Conservation (phyloP, 2,113 vertebrate genomes). For the Casuarius casuarius region DNA sequence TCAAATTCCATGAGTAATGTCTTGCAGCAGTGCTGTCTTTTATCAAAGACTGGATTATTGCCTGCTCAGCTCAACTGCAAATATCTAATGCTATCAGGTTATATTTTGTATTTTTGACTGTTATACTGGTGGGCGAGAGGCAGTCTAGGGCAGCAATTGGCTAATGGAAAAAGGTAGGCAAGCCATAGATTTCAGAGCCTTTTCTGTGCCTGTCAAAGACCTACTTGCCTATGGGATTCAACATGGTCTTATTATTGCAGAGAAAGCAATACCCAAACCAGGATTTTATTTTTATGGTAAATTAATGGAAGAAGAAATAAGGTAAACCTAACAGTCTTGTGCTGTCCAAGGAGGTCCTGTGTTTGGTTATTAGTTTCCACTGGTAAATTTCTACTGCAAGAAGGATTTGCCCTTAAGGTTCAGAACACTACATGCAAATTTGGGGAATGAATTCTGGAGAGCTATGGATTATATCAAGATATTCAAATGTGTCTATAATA, state of each 20-base stretch:
- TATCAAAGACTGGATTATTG: not conserved
- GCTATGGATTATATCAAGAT: not conserved
- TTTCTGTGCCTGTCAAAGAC: not conserved
- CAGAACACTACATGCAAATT: not conserved
- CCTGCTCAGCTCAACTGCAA: not conserved
- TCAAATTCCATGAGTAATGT: not conserved
- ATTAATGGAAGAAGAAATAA: not conserved
- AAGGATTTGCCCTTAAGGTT: conserved; percentile 34
- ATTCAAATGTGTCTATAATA: not conserved
- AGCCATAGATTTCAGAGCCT: not conserved
- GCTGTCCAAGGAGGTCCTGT: not conserved
- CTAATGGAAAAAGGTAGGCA: not conserved
- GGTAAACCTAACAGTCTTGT: not conserved
- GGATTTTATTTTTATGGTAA: not conserved
- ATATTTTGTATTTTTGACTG: not conserved
- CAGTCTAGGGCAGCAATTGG: not conserved
- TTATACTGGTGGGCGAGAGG: not conserved
- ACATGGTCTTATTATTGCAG: not conserved
- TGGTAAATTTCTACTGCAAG: not conserved
- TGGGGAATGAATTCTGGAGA: not conserved
- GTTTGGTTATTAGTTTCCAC: not conserved
- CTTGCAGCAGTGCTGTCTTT: not conserved
- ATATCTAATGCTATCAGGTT: not conserved
- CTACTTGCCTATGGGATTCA: not conserved
- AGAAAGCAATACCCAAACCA: not conserved